phyloP scores from a whole-genome alignment of 2,797 vertebrate species.

The Halcyon leucocephala region DNA sequence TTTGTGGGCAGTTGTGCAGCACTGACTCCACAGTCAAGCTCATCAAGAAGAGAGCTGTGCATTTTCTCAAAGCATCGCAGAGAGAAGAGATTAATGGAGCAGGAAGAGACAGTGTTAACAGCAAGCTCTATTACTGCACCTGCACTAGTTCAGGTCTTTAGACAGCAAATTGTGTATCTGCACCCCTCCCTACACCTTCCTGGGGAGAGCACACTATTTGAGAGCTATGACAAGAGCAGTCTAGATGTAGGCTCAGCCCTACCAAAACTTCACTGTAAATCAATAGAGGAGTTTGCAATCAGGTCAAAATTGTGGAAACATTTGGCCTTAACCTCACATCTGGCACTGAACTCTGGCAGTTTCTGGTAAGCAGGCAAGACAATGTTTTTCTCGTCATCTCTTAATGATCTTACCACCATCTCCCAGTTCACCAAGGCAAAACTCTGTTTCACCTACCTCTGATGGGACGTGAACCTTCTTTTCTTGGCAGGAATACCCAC shows the following conservation, averaged over 20 bases:
- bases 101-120: background rate
- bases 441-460: background rate
- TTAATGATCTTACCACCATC: background rate
- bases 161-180: background rate
- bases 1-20: fast-evolving
- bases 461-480: background rate
- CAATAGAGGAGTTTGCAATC: background rate
- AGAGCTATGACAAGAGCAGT: fast-evolving
- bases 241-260: background rate
- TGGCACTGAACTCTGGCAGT: background rate
- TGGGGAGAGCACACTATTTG: fast-evolving
- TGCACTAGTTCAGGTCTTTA: background rate
- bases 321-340: background rate
- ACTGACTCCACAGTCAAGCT: background rate
- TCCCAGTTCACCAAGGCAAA: background rate
- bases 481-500: background rate
- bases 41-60: background rate
- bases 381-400: background rate
- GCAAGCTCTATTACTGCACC: background rate
- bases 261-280: background rate
- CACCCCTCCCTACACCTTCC: background rate
- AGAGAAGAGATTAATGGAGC: background rate
- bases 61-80: background rate
- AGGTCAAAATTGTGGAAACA: background rate
- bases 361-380: background rate